Evolutionary conservation across 1,140 invertebrate genomes (phyloP), one percentile per base, ranked within the genome.

Genomic region (Drosophila ficusphila): DNA sequence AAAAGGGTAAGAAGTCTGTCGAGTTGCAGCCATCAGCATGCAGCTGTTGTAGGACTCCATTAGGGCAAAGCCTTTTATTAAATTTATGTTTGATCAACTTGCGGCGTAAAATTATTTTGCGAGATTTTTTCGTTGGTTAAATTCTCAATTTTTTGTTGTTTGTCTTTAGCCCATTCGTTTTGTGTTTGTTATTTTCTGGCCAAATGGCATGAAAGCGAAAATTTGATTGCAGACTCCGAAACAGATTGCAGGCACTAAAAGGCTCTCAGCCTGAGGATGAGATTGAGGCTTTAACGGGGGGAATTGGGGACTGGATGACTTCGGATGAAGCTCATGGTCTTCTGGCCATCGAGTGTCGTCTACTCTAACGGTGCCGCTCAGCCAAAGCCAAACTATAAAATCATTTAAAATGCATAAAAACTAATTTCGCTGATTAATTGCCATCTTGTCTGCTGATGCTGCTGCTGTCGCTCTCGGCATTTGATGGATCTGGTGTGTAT

Each of bases 391-490:
- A 67, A 52, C 61, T 69, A 72, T 44, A 64, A 79, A 75, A 74
- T 71, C 82, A 86, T 86, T 86, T 86, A 86, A 86, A 88, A 86
- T 86, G 82, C 82, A 86, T 86, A 86, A 86, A 68, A 86, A 86
- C 82, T 86, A 85, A 86, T 86, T 86, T 86, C 51, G 73, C 85
- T 86, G 81, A 86, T 86, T 86, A 86, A 86, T 86, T 86, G 81
- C 76, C 54, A 0, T 42, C 46, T 60, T 67, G 70, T 70, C 49
- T 56, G 65, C 47, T 52, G 71, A 25, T 38, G 71, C 21, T 38
- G 67, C 25, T 48, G 44, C 70, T 64, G 58, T 60, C 54, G 48
- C 70, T 70, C 36, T 11, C 11, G 51, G 34, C 46, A 42, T 62
- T 67, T 67, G 62, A 65, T 51, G 58, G 42, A 67, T 51, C 62